phyloP scores from a whole-genome alignment of 1,140 invertebrate species.

The Drosophila mayri region DNA sequence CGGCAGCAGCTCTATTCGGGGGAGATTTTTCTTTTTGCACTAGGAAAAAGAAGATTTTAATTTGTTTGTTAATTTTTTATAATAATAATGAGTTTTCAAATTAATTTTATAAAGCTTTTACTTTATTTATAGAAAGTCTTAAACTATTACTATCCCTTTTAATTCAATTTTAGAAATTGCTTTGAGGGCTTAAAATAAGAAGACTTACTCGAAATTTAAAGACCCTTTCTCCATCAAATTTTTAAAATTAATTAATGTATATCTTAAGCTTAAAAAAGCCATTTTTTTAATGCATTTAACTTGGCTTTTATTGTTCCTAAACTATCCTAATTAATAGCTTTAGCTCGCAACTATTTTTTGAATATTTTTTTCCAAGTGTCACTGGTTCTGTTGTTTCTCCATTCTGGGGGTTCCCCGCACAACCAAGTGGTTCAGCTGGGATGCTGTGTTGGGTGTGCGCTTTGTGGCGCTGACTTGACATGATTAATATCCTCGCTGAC shows the following conservation, averaged over 20 bases:
- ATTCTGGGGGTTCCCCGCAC: slow-evolving; percentile 23
- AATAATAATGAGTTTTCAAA: background rate
- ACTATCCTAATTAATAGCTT: background rate
- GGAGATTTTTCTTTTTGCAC: slow-evolving; percentile 16
- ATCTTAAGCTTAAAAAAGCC: too few relatives aligned
- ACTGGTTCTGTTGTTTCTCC: slow-evolving; percentile 34
- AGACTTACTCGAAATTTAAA: too few relatives aligned
- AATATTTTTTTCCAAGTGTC: slow-evolving; percentile 15
- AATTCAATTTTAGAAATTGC: background rate
- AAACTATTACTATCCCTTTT: fast-evolving
- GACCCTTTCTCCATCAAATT: too few relatives aligned
- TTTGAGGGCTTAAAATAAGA: too few relatives aligned
- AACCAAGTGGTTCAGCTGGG: slow-evolving; percentile 33
- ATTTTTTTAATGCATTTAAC: too few relatives aligned
- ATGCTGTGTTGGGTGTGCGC: slow-evolving; percentile 27
- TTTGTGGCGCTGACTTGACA: slow-evolving; percentile 73
- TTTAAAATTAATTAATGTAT: too few relatives aligned
- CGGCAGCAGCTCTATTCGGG: slow-evolving; percentile 11
- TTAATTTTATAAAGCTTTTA: background rate
- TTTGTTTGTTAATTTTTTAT: background rate
- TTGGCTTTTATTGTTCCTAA: too few relatives aligned
- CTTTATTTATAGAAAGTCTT: background rate
- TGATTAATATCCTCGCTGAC: slow-evolving; percentile 80
- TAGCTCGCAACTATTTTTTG: background rate
- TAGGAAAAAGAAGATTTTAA: background rate